phyloP scores from a whole-genome alignment of 2,113 vertebrate genomes.

The Prionailurus bengalensis region DNA sequence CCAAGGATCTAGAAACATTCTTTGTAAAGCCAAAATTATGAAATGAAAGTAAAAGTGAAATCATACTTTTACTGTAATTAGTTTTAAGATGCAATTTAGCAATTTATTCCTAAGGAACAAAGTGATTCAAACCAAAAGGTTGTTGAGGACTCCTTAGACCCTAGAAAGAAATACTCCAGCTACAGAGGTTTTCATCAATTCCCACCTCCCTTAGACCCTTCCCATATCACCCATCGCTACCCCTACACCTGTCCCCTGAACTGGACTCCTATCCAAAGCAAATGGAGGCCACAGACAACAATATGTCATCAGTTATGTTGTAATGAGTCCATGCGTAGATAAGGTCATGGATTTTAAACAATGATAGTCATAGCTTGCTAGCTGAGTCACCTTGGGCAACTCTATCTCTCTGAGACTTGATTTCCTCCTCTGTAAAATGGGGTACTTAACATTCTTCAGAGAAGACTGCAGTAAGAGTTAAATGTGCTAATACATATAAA shows the following conservation, averaged over 20 bases:
- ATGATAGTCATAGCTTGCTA: neutral
- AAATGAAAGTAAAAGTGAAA: conserved; percentile 54
- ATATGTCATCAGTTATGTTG: neutral
- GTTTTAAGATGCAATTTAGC: conserved; percentile 53
- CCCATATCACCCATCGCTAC: accelerated
- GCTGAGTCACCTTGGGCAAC: neutral
- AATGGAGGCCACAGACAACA: too few species aligned
- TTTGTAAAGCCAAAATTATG: neutral
- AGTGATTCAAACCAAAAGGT: neutral
- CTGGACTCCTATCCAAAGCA: neutral
- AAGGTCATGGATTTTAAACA: neutral
- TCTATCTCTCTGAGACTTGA: neutral
- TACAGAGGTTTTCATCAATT: neutral
- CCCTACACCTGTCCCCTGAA: neutral
- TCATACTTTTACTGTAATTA: neutral
- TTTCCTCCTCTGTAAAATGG: neutral
- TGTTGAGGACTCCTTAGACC: neutral
- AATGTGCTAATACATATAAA: neutral
- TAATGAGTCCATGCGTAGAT: neutral
- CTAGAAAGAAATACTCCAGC: neutral
- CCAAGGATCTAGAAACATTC: neutral
- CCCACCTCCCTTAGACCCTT: neutral
- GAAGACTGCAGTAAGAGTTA: neutral
- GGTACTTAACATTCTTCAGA: neutral
- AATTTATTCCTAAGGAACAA: neutral